Evolutionary conservation across 37 sponge, comb jelly and placozoan genomes (phyloP), one percentile per base, ranked within the genome.

Genomic region (Geodia barretti): DNA sequence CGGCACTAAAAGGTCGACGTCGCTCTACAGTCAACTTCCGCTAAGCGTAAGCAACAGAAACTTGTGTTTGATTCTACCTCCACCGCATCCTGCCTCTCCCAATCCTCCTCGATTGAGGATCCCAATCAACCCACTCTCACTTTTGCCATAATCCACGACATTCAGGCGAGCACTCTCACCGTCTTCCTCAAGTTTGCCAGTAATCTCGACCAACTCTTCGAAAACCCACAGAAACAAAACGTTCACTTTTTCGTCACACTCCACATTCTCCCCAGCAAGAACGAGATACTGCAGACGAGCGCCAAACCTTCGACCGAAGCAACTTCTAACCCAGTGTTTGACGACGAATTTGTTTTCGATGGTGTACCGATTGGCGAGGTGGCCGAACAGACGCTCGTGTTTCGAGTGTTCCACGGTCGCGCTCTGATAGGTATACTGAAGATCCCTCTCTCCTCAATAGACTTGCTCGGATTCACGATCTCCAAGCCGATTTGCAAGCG

Each of bases 281-380:
- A 82, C 2, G 74, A 71, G 30, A 74, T 82, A 29, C 66, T 63
- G 4, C 80, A 78, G 47, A 60, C 75, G 11, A 40, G 67, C 19
- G 47, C 78, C 26, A n/a, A n/a, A n/a, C n/a, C n/a, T n/a, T n/a
- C n/a, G n/a, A 68, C 64, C 0, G n/a, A n/a, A 34, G 71, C 30
- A 62, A 71, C 33, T 23, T 24, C 1, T 0, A 43, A 79, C 32
- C 88, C 83, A 23, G 32, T 72, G 9, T 80, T 83, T 25, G 66
- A 82, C 36, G 73, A 86, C 64, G 73, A 78, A 39, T 91, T 91
- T 82, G 83, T 75, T 62, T 91, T 91, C 34, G 1, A 41, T 1
- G 70, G 77, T 34, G 39, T 86, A 23, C 54, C 69, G 31, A 38
- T 72, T 0, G 39, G 39, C 24, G 89, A 88, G 26, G 35, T 88